Conservation (phyloP, 2,888 invertebrate genomes). For the Mechanitis mazaeus region DNA sequence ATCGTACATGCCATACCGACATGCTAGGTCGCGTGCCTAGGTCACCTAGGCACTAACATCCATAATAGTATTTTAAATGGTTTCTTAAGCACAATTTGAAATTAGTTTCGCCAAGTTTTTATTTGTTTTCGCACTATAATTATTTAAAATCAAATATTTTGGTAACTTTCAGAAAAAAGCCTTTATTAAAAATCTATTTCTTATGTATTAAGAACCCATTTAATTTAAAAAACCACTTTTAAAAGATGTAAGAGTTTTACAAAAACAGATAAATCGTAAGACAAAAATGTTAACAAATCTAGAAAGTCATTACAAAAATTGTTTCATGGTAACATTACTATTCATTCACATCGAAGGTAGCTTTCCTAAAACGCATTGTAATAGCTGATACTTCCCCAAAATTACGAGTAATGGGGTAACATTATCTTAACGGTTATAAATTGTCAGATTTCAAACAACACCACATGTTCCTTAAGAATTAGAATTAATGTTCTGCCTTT, state of each 20-base stretch:
- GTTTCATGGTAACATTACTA: conserved; percentile 26
- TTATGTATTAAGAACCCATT: not conserved
- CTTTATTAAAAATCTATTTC: not conserved
- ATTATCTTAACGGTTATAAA: conserved; percentile 42
- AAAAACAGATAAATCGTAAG: not conserved
- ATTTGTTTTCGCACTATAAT: conserved; percentile 7
- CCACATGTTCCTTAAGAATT: conserved; percentile 41
- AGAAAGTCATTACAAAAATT: conserved; percentile 23
- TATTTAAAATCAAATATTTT: not conserved
- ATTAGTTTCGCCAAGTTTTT: conserved; percentile 11
- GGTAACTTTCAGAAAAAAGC: not conserved
- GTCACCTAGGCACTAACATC: conserved; percentile 27
- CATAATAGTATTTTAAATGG: conserved; percentile 8
- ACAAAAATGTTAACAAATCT: conserved; percentile 7
- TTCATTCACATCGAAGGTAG: conserved; percentile 31
- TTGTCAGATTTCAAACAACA: conserved; percentile 41
- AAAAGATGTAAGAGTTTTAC: not conserved
- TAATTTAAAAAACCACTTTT: not conserved
- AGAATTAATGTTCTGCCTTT: conserved; percentile 34
- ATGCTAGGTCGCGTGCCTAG: conserved; percentile 38
- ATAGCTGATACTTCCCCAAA: conserved; percentile 44
- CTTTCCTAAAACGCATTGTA: conserved; percentile 34
- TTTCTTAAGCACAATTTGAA: conserved; percentile 9
- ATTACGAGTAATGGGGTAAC: conserved; percentile 56
- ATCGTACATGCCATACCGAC: conserved; percentile 31